phyloP scores from a whole-genome alignment of 2,888 invertebrate genomes.

The Lithophane semibrunnea region DNA sequence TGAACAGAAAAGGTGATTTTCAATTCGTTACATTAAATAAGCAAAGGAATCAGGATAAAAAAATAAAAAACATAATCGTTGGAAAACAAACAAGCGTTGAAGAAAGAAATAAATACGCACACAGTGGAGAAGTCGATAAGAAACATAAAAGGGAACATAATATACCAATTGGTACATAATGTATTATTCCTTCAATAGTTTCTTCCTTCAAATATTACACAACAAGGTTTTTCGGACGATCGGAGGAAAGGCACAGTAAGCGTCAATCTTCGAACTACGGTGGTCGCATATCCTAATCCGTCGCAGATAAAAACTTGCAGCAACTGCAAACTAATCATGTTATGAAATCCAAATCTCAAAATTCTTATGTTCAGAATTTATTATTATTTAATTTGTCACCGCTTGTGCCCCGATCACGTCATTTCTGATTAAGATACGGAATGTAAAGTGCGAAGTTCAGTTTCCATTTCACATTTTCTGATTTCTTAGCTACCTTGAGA shows the following conservation, averaged over 20 bases:
- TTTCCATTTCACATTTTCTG: constrained; percentile 42
- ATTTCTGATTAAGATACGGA: constrained; percentile 33
- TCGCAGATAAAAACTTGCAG: constrained; percentile 15
- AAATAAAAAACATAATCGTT: constrained; percentile 16
- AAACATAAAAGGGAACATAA: constrained; percentile 37
- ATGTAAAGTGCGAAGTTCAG: constrained; percentile 40
- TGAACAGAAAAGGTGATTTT: constrained; percentile 21
- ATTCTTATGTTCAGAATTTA: constrained; percentile 32
- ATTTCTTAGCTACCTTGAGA: constrained; percentile 34
- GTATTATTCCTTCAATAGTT: neutral
- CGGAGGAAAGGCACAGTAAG: constrained; percentile 16
- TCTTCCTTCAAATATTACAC: no score
- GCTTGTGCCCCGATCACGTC: constrained; percentile 27
- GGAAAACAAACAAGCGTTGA: constrained; percentile 23
- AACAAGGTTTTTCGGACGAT: constrained; percentile 3
- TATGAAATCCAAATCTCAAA: constrained; percentile 22
- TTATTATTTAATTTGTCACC: constrained; percentile 15
- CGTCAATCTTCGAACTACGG: neutral
- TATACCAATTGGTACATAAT: constrained; percentile 3
- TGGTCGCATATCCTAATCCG: constrained; percentile 10
- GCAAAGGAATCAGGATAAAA: constrained; percentile 14
- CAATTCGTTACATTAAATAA: constrained; percentile 19
- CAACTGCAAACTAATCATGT: constrained; percentile 3
- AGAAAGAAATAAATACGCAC: constrained; percentile 21
- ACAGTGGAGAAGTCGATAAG: constrained; percentile 16